Evolutionary conservation across 2,113 vertebrate genomes (phyloP).

Genomic region (Nannospalax galili): DNA sequence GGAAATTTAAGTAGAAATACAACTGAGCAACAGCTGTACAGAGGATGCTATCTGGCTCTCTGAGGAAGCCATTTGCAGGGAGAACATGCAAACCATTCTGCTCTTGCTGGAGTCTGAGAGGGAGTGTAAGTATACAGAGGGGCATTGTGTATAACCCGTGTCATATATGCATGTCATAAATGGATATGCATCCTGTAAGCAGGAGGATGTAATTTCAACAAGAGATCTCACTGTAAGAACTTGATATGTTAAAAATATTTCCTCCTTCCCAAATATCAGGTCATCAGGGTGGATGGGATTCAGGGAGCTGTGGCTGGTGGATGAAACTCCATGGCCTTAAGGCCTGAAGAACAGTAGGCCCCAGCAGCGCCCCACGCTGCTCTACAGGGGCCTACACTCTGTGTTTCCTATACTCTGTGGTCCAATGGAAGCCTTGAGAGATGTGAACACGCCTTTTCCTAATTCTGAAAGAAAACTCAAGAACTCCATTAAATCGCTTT

Average conservation of each 20-base stretch:
- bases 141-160: not conserved
- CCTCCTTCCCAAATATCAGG: not conserved
- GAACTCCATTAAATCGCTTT: not conserved
- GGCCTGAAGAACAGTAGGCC: not conserved
- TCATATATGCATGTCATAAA: fast-evolving
- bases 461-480: not conserved
- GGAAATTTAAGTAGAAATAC: not conserved
- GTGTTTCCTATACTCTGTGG: not conserved
- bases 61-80: fast-evolving
- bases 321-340: not conserved
- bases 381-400: not conserved
- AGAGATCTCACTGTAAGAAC: not conserved
- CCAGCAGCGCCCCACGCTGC: not conserved
- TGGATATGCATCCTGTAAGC: not conserved
- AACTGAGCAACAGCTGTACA: not conserved
- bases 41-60: not conserved
- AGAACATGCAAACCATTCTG: not conserved
- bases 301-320: fast-evolving
- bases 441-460: not conserved
- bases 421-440: not conserved
- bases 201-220: not conserved
- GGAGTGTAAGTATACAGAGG: not conserved
- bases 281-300: not conserved
- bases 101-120: not conserved
- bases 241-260: slow-evolving; percentile 45